Evolutionary conservation across 1,140 invertebrate species (phyloP), one percentile per base, ranked within the genome.

Genomic region (Galleria mellonella): DNA sequence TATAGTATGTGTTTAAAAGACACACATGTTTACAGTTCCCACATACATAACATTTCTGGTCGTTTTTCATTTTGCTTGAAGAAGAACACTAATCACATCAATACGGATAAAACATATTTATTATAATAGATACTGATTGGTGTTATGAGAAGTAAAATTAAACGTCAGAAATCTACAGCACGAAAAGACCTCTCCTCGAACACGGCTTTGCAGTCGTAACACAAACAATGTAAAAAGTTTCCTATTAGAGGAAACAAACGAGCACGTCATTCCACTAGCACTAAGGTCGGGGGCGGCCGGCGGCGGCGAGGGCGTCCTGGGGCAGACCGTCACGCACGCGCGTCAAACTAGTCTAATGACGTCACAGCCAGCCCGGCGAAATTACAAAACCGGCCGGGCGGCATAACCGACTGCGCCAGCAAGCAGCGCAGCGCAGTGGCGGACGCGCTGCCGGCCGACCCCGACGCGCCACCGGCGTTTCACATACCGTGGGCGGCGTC

Each of bases 261-360:
- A 77, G 72, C 76, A 83, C 75, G 73, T 77, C 72, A 83, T 76
- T 63, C 60, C 72, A 76, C 69, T 72, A 66, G 63, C 59, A 55
- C 51, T 71, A 64, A 68, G 72, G 73, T 78, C 77, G 71, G 77
- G 78, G 81, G 72, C 74, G 72, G 70, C 65, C 12, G 51, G 56
- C 63, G 55, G 55, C 67, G 58, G 54, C 58, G 62, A 62, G 50
- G 63, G 70, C 74, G 68, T 79, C 75, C 79, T 71, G 75, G 67
- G 66, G 68, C 73, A 65, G 63, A 64, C 62, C 71, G 73, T 82
- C 75, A 81, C 72, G 76, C 77, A 76, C 64, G 65, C 70, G 63
- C 66, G 70, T 82, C 69, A 74, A 81, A 83, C 81, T 81, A 84
- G 81, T 84, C 51, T 81, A 61, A 62, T 84, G 78, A 82, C 81